Conservation (phyloP, 2,113 vertebrate genomes). For the Semnopithecus entellus region DNA sequence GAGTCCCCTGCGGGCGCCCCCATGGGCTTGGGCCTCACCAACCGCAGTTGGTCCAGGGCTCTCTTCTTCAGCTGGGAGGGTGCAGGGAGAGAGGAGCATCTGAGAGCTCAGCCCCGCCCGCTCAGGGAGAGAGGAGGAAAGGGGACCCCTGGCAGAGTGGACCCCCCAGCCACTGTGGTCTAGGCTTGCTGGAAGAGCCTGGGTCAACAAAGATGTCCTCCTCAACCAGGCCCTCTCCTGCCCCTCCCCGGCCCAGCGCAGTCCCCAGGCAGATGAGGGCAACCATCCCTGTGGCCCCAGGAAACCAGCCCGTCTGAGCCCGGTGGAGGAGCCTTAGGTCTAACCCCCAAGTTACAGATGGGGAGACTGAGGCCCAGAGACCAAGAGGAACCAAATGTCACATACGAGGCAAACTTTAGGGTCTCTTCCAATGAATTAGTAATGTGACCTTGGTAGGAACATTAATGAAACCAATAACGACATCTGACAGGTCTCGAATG, state of each 20-base stretch:
- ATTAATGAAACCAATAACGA: fast-evolving
- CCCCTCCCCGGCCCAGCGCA: fast-evolving
- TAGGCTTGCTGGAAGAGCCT: not conserved
- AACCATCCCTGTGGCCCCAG: not conserved
- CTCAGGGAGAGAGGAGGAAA: not conserved
- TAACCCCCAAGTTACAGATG: not conserved
- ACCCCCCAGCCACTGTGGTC: not conserved
- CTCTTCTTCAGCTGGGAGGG: conserved; percentile 83
- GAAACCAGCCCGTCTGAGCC: not conserved
- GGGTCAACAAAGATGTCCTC: not conserved
- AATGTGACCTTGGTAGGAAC: not conserved
- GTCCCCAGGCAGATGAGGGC: not conserved
- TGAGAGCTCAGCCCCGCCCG: not conserved
- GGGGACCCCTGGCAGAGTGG: not conserved
- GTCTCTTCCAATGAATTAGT: not conserved
- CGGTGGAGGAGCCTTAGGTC: not conserved
- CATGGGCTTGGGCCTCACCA: conserved; percentile 81
- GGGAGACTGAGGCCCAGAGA: not conserved
- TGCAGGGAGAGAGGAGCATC: not conserved
- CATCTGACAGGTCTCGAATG: fast-evolving
- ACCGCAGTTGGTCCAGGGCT: conserved; percentile 81
- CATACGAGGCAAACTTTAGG: not conserved
- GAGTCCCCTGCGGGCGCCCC: conserved; percentile 43
- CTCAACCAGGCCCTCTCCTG: too few species aligned
- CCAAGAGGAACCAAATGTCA: not conserved